These are phyloP conservation scores for Lucinisca nassula DNA, from an alignment of 2,888 invertebrate genomes.

Conservation along the genomic window DNA sequence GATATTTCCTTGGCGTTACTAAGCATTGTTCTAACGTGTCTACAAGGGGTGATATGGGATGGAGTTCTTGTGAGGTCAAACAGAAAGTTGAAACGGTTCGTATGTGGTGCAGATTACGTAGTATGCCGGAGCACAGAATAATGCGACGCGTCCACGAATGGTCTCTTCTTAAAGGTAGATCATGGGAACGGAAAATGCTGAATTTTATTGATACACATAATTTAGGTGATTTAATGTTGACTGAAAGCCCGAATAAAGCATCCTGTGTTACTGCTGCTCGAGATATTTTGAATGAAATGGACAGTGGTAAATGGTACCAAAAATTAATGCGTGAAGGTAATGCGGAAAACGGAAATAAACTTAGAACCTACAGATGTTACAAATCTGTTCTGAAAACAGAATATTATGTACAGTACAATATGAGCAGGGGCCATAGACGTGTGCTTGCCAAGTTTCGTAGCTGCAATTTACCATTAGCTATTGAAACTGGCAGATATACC, in stretches of 20 bases:
- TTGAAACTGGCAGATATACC: background rate
- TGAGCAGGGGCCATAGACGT: background rate
- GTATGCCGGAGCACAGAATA: no score
- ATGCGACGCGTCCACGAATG: background rate
- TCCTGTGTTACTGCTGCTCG: background rate
- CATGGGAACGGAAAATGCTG: background rate
- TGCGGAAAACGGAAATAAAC: background rate
- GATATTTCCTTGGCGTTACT: slow-evolving; percentile 15
- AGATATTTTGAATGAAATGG: background rate
- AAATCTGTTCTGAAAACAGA: slow-evolving; percentile 9
- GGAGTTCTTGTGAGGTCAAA: background rate
- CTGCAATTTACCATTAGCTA: background rate
- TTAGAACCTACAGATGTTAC: background rate
- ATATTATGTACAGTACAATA: background rate
- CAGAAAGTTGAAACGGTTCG: background rate
- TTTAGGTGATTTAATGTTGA: background rate
- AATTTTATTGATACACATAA: background rate
- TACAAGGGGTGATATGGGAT: slow-evolving; percentile 3
- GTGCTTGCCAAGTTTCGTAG: background rate
- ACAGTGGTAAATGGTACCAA: background rate
- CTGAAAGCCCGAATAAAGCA: background rate
- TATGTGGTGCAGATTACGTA: no score
- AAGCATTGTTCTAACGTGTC: background rate
- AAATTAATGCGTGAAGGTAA: background rate
- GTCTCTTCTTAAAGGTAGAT: background rate